A percentile compares a stretch with the other conserved stretches of the same genome.
These are phyloP conservation scores for Brenthis daphne DNA, from an alignment of 2,888 invertebrate genomes.

Conservation along the genomic window DNA sequence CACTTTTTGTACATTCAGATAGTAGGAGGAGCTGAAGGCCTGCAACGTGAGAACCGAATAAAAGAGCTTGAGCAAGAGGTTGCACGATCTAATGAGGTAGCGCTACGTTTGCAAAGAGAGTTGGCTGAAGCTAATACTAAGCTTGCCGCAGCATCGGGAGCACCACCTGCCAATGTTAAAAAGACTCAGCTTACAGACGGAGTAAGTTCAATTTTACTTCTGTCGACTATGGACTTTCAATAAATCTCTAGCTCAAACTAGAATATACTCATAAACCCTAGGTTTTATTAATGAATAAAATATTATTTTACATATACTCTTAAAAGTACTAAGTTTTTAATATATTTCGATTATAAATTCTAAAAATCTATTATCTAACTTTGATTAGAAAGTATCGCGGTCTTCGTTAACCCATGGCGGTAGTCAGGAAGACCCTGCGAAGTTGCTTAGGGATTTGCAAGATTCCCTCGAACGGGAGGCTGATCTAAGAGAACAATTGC, in stretches of 20 bases:
- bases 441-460: constrained; percentile 92
- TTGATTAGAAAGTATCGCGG: constrained; percentile 85
- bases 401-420: constrained; percentile 89
- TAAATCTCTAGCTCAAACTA: too few species aligned
- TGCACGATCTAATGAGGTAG: constrained; percentile 89
- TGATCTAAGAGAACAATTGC: constrained; percentile 94
- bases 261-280: too few species aligned
- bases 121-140: constrained; percentile 85
- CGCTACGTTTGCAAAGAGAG: constrained; percentile 86
- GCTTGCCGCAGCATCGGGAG: constrained; percentile 67
- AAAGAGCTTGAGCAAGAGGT: constrained; percentile 94
- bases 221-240: too few species aligned
- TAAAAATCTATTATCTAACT: constrained; percentile 18
- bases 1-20: constrained; percentile 53
- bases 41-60: constrained; percentile 85
- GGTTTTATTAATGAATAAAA: neutral
- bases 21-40: constrained; percentile 82
- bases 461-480: constrained; percentile 96
- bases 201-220: constrained; percentile 57
- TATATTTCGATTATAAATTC: neutral
- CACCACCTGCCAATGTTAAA: constrained; percentile 73
- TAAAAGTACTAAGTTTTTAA: neutral
- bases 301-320: neutral
- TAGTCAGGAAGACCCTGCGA: constrained; percentile 90
- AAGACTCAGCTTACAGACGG: constrained; percentile 83